phyloP scores from a whole-genome alignment of 1,140 invertebrate genomes.

The Dendrolimus punctatus region DNA sequence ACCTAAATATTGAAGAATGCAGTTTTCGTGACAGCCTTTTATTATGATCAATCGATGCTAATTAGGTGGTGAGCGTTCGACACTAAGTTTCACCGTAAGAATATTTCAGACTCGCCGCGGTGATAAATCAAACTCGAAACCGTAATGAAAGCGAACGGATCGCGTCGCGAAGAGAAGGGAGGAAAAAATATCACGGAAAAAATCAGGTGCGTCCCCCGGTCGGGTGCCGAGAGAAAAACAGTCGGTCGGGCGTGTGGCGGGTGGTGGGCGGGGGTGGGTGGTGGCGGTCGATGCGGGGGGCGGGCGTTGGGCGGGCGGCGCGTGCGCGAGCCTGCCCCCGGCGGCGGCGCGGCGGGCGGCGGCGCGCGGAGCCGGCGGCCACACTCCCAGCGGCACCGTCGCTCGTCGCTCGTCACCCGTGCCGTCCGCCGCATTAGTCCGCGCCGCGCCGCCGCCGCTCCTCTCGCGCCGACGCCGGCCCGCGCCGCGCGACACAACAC shows the following conservation, averaged over 20 bases:
- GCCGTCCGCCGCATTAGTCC: constrained; percentile 35
- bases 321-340: constrained; percentile 30
- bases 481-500: constrained; percentile 51
- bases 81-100: constrained; percentile 63
- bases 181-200: constrained; percentile 72
- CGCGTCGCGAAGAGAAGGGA: constrained; percentile 68
- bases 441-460: constrained; percentile 47
- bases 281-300: constrained; percentile 33
- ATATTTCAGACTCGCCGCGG: constrained; percentile 66
- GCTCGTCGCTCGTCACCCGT: constrained; percentile 39
- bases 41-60: constrained; percentile 63
- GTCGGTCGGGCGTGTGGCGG: constrained; percentile 47
- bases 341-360: constrained; percentile 10
- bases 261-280: constrained; percentile 44
- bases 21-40: constrained; percentile 14
- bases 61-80: constrained; percentile 64
- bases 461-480: constrained; percentile 54
- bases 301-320: constrained; percentile 41
- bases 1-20: background rate
- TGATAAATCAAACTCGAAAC: constrained; percentile 72
- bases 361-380: constrained; percentile 26
- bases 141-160: constrained; percentile 72
- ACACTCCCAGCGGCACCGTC: constrained; percentile 62
- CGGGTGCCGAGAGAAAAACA: constrained; percentile 66
- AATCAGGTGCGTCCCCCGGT: constrained; percentile 69